Base-by-base conservation (phyloP, 1,140 invertebrate genomes). In the Coenobita brevimanus region DNA sequence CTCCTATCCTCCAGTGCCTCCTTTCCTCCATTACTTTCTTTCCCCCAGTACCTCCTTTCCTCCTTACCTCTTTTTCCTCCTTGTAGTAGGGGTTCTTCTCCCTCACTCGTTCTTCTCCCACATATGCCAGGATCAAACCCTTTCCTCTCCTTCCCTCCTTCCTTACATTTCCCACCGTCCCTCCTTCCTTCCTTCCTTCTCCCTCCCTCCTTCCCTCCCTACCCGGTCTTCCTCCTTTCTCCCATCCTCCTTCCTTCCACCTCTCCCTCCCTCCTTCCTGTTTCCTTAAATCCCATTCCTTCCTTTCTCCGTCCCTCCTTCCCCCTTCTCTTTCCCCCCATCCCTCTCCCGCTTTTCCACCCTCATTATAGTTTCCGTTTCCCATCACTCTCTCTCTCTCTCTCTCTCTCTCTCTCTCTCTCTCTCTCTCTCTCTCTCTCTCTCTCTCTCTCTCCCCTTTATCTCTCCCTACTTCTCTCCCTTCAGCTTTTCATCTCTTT, bases 131-230 rank as follows among this genome's bases (percentile, higher is more conserved):
- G 27, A 38, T 43, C 69, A 17, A 17, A 30, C n/a, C 38, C 69
- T 36, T 30, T 73, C 38, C 73, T 76, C 73, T 76, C 73, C 43
- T 38, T 76, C 73, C 43, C 73, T 76, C 73, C 21, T 36, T 38
- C 46, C 17, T 17, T 50, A 6, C 6, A 17, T 17, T 50, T 17
- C 17, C 33, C 69, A 30, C 69, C 17, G 8, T 33, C 69, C 69
- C 17, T 73, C 69, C 36, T 17, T 73, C 69, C 33, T 17, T 38
- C 38, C 33, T 73, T 36, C 17, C 69, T 73, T 30, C 3, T 17
- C 36, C 69, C 17, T 30, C 4, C 30, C 17, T 17, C 36, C 30
- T 33, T 30, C 17, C 30, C 17, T 3, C 36, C 38, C 33, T 17
- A 17, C 17, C 17, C 30, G 4, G 17, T 17, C 30, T 38, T 17